Evolutionary conservation across 2,113 vertebrate species (phyloP).

Genomic region (Clarias macrocephalus): DNA sequence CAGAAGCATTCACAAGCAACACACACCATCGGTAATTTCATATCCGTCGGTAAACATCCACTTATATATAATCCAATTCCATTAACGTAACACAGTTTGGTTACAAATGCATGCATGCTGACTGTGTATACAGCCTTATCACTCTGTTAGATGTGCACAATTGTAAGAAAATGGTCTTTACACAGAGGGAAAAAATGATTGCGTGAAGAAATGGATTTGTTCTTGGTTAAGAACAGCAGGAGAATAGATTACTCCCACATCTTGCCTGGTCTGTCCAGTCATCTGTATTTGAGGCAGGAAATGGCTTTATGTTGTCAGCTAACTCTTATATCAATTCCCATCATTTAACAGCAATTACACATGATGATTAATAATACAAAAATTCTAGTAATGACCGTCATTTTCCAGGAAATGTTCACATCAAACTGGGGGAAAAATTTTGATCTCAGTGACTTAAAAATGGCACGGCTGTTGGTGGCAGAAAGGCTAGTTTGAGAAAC

Average conservation of each 20-base stretch:
- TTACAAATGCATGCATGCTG: neutral
- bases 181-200: neutral
- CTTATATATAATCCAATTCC: neutral
- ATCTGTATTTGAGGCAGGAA: neutral
- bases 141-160: neutral
- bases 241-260: neutral
- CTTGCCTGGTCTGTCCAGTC: neutral
- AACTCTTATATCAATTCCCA: neutral
- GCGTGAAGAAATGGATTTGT: neutral
- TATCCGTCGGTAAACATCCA: neutral
- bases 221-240: neutral
- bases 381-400: too few species aligned
- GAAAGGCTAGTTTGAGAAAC: neutral
- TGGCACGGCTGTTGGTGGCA: neutral
- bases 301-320: neutral
- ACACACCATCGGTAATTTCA: neutral
- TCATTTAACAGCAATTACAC: too few species aligned
- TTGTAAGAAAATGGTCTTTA: neutral
- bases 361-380: neutral
- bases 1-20: neutral
- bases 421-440: neutral
- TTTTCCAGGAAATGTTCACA: neutral
- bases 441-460: neutral
- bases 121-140: neutral
- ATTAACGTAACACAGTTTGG: neutral